Conservation (phyloP, 92 coral and sea anemone species). For the Blastomussa wellsi region DNA sequence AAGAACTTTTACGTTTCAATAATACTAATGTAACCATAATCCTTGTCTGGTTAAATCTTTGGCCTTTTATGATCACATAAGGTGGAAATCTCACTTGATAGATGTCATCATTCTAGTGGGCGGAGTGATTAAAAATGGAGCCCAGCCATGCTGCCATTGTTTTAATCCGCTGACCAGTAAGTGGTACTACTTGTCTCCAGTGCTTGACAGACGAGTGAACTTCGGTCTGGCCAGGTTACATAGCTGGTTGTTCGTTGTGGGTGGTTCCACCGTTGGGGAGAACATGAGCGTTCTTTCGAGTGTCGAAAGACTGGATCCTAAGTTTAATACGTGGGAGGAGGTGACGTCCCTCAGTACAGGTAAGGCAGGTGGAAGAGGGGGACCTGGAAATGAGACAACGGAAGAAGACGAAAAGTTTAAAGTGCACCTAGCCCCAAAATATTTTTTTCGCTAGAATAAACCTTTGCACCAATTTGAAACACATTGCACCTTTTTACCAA, state of each 20-base stretch:
- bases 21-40: no score
- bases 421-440: no score
- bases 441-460: no score
- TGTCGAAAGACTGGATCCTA: conserved; percentile 80
- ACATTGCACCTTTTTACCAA: no score
- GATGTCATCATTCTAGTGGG: conserved; percentile 76
- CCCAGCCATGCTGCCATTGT: conserved; percentile 69
- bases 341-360: conserved; percentile 36
- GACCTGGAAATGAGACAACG: neutral
- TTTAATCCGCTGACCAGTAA: conserved; percentile 78
- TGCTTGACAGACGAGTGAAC: conserved; percentile 69
- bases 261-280: conserved; percentile 73
- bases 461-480: no score
- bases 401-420: neutral
- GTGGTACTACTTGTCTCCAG: conserved; percentile 78
- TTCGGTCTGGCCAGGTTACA: conserved; percentile 74
- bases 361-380: neutral
- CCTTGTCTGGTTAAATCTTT: neutral
- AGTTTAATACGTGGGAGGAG: conserved; percentile 76
- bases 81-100: conserved; percentile 83
- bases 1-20: no score
- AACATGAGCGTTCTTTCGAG: conserved; percentile 58
- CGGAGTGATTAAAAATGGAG: conserved; percentile 71
- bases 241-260: conserved; percentile 63
- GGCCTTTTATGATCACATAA: conserved; percentile 5